Percentiles rank a stretch among this genome's conserved stretches.
phyloP scores from a whole-genome alignment of 2,888 invertebrate genomes.

The Anarsia innoxiella region DNA sequence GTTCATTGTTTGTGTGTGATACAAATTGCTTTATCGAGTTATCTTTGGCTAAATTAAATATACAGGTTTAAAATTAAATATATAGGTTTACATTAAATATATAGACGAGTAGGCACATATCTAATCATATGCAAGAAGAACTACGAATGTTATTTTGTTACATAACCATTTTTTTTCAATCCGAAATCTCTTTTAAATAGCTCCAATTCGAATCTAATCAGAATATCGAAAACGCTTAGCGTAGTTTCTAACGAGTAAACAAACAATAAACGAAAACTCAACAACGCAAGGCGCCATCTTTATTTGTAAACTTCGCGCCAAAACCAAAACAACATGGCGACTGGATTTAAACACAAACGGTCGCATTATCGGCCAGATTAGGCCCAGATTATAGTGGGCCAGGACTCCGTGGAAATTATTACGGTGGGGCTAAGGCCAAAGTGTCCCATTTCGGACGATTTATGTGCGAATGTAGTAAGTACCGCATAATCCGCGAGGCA shows the following conservation, averaged over 20 bases:
- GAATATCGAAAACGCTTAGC: too few species aligned
- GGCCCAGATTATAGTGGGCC: slow-evolving; percentile 71
- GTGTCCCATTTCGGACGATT: slow-evolving; percentile 70
- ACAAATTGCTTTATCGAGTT: too few species aligned
- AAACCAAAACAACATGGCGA: slow-evolving; percentile 56
- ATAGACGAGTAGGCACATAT: too few species aligned
- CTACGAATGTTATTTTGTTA: too few species aligned
- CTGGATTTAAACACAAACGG: slow-evolving; percentile 64
- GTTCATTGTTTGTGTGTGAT: too few species aligned
- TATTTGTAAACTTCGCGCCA: slow-evolving; percentile 51
- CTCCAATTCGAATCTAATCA: too few species aligned
- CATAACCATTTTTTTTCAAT: too few species aligned
- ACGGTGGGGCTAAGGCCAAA: slow-evolving; percentile 67
- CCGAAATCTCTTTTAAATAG: slow-evolving; percentile 2
- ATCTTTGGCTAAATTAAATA: too few species aligned
- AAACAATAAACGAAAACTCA: slow-evolving; percentile 9
- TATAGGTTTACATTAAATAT: too few species aligned
- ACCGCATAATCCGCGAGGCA: slow-evolving; percentile 56
- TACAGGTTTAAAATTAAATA: too few species aligned
- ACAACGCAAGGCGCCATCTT: slow-evolving; percentile 47
- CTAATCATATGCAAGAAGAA: too few species aligned
- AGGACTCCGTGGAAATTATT: slow-evolving; percentile 61
- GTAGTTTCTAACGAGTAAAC: slow-evolving; percentile 8
- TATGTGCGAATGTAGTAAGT: slow-evolving; percentile 72
- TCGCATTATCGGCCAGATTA: slow-evolving; percentile 73